phyloP scores from a whole-genome alignment of 2,888 invertebrate genomes.

The Trichopria drosophilae region DNA sequence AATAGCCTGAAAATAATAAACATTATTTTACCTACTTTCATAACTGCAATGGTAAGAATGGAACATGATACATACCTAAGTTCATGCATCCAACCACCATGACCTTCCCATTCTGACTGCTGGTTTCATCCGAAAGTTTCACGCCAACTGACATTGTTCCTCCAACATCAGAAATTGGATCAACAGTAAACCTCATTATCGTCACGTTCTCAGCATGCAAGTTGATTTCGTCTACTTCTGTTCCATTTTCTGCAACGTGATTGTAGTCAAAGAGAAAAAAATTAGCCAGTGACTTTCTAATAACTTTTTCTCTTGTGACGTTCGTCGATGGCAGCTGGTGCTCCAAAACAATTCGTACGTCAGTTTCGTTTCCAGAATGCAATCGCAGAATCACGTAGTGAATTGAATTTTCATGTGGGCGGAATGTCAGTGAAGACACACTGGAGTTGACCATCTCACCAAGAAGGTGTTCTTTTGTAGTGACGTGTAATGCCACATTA shows the following conservation, averaged over 20 bases:
- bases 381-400: slow-evolving; percentile 48
- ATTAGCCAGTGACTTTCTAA: slow-evolving; percentile 69
- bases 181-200: slow-evolving; percentile 71
- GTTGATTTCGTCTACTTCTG: slow-evolving; percentile 69
- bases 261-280: slow-evolving; percentile 80
- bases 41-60: too few species aligned
- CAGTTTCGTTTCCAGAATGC: slow-evolving; percentile 42
- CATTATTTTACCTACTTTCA: neutral
- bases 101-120: slow-evolving; percentile 34
- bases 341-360: slow-evolving; percentile 35
- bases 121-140: slow-evolving; percentile 64
- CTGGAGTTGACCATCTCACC: slow-evolving; percentile 40
- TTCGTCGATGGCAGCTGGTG: slow-evolving; percentile 8
- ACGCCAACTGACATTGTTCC: slow-evolving; percentile 76
- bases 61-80: slow-evolving; percentile 48
- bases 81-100: slow-evolving; percentile 61
- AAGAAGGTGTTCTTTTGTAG: slow-evolving; percentile 38
- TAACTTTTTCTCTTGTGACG: too few species aligned
- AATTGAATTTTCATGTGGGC: slow-evolving; percentile 42
- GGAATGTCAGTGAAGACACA: slow-evolving; percentile 40
- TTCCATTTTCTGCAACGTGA: slow-evolving; percentile 66
- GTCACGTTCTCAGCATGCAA: slow-evolving; percentile 68
- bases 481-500: slow-evolving; percentile 43
- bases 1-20: slow-evolving; percentile 39
- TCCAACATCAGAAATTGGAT: slow-evolving; percentile 75